Evolutionary conservation across 2,113 vertebrate species (phyloP).

Genomic region (Stercorarius parasiticus): DNA sequence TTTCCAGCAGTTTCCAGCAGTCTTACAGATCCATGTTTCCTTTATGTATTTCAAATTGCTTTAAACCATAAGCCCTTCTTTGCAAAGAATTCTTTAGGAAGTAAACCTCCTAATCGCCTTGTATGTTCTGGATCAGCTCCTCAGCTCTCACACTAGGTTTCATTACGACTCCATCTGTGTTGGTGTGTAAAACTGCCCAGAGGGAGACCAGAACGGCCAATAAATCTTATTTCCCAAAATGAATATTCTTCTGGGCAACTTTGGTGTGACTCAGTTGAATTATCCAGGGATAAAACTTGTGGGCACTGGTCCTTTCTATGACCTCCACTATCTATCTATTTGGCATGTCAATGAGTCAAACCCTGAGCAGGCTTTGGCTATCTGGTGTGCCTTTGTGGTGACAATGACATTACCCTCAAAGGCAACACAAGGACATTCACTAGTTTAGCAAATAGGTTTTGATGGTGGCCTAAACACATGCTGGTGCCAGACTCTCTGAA

Average conservation of each 20-base stretch:
- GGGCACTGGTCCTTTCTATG: background rate
- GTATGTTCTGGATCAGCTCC: background rate
- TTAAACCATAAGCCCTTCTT: background rate
- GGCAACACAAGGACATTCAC: background rate
- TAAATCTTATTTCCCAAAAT: background rate
- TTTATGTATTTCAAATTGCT: constrained; percentile 21
- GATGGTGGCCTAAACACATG: background rate
- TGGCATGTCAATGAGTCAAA: background rate
- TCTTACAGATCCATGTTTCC: background rate
- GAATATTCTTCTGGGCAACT: background rate
- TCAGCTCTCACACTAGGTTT: background rate
- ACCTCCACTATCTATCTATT: background rate
- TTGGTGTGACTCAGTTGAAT: background rate
- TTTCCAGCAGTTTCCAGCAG: background rate
- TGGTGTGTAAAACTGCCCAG: background rate
- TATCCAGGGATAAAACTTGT: background rate
- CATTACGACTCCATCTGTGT: background rate
- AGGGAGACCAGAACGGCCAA: background rate
- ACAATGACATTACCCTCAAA: background rate
- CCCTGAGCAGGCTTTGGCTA: background rate
- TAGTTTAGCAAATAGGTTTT: background rate
- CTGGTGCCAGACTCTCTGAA: background rate
- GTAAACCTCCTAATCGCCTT: background rate
- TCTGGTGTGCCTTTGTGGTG: background rate
- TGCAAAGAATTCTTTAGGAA: background rate